Base-by-base conservation (phyloP, 2,113 vertebrate species). In the Daubentonia madagascariensis region DNA sequence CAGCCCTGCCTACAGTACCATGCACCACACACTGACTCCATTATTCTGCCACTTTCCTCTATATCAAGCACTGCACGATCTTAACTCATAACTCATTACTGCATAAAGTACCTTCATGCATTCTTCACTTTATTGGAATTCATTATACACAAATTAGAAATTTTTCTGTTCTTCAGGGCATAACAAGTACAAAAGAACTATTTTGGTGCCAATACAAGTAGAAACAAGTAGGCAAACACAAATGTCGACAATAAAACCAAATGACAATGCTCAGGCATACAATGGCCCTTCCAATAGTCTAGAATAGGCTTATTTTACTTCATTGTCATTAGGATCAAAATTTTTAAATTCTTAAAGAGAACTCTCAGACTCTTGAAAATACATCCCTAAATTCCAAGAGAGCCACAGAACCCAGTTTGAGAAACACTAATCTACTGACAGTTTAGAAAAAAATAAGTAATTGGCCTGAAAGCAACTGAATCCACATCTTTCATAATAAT, bases 1-100 rank as follows among this genome's bases (percentile, higher is more conserved):
- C 50, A 48, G 52, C 37, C 59, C 37, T 16, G 2, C n/a, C 50
- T 7, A 17, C 28, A 3, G 23, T 5, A 18, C 32, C 30, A 0
- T 0, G 0, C 37, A 1, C 35, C 48, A 18, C 0, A 23, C 16
- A 16, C 61, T 18, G 25, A 65, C 7, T 23, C 30, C 18, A 22
- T 45, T 20, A 40, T 48, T 30, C 67, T 28, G 18, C 52, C 2
- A 11, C 40, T 40, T 28, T 30, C 45, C 11, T 80, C 75, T n/a
- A 16, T 28, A 59, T 37, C 52, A 32, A 57, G 14, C 30, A 48
- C 37, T 16, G 40, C 35, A 6, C 83, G 14, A 28, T 28, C 65
- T 10, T 50, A 35, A 65, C 43, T 59, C 68, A 54, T 43, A 73
- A 16, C 40, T 57, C 52, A 37, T 78, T 23, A 48, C 37, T 70